Conservation (phyloP, 1,140 invertebrate genomes). For the Heliconius himera region DNA sequence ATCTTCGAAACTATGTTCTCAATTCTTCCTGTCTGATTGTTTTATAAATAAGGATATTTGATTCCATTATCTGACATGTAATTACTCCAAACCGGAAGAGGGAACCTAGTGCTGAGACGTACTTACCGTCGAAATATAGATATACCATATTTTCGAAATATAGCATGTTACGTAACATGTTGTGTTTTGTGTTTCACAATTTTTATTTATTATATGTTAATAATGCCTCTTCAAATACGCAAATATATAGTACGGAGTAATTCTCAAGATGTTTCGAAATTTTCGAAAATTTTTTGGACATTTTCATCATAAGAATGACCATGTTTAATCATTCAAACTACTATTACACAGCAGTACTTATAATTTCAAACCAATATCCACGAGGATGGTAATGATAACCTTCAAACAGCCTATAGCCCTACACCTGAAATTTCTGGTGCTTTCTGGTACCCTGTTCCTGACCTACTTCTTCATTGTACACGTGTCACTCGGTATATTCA, state of each 20-base stretch:
- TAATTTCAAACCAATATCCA: neutral
- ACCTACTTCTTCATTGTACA: neutral
- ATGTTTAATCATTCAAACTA: neutral
- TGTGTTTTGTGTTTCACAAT: neutral
- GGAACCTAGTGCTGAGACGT: too few species aligned
- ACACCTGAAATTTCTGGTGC: neutral
- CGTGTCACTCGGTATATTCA: neutral
- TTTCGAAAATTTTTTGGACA: neutral
- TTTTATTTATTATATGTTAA: neutral
- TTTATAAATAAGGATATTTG: too few species aligned
- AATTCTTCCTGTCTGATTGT: too few species aligned
- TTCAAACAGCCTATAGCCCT: neutral
- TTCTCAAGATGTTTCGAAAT: neutral
- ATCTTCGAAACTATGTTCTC: too few species aligned
- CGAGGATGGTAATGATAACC: neutral
- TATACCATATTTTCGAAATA: too few species aligned
- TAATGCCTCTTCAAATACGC: neutral
- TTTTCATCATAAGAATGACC: neutral
- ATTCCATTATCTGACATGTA: too few species aligned
- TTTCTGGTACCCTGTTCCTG: conserved; percentile 5
- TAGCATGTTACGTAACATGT: too few species aligned
- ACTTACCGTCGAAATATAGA: too few species aligned
- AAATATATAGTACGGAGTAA: too few species aligned
- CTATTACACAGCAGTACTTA: neutral
- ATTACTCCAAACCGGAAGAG: too few species aligned